Conservation (phyloP, 2,113 vertebrate species). For the Chascanopsetta lugubris region DNA sequence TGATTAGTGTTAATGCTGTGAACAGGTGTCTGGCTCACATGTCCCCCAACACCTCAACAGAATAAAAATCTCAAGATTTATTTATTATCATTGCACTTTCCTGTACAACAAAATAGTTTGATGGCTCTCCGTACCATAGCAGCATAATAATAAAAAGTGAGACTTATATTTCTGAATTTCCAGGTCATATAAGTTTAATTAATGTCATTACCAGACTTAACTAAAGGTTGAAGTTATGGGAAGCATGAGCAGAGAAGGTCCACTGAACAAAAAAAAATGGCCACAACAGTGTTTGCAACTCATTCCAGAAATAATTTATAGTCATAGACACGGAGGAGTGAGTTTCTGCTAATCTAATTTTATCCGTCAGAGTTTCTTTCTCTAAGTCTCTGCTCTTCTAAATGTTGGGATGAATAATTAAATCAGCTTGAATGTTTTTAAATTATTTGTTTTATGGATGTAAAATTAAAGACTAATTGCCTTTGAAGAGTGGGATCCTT, state of each 20-base stretch:
- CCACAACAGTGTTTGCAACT: conserved; percentile 1
- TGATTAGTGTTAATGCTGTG: no score
- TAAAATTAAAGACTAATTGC: conserved; percentile 45
- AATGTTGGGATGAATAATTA: conserved; percentile 59
- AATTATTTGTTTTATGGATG: conserved; percentile 48
- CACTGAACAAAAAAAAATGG: no score
- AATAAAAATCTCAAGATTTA: no score
- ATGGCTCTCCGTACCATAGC: no score
- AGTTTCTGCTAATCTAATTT: conserved; percentile 33
- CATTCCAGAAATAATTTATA: conserved; percentile 11
- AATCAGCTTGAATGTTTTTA: conserved; percentile 47
- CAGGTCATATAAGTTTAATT: no score
- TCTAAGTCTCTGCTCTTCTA: conserved; percentile 16
- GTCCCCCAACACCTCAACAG: no score
- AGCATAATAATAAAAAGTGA: no score
- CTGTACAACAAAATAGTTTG: no score
- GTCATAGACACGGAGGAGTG: conserved; percentile 3
- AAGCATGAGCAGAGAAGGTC: not conserved
- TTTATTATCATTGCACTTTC: no score
- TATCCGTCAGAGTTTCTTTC: conserved; percentile 35
- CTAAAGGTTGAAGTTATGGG: not conserved
- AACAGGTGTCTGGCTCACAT: no score
- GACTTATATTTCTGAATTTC: no score
- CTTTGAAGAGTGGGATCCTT: conserved; percentile 49
- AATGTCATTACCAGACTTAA: no score